Evolutionary conservation across 2,113 vertebrate genomes (phyloP).

Genomic region (Sphaerodactylus townsendi): DNA sequence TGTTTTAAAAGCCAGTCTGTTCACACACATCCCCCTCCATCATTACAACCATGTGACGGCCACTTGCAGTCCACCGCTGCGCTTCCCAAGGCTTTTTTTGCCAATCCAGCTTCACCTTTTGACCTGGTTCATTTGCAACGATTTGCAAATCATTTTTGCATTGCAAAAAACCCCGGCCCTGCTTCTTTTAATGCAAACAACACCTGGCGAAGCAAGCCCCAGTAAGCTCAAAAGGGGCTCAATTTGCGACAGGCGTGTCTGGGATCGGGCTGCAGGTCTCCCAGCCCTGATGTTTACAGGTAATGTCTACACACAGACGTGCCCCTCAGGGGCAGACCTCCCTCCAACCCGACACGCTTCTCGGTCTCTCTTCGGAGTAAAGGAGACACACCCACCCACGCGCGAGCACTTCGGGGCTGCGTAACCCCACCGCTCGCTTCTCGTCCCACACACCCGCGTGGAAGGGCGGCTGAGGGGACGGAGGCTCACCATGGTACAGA

Average conservation of each 20-base stretch:
- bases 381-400: neutral
- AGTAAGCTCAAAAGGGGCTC: neutral
- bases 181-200: no score
- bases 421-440: neutral
- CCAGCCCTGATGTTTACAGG: neutral
- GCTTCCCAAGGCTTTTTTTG: no score
- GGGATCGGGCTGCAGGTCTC: neutral
- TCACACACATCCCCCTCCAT: neutral
- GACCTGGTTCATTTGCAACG: neutral
- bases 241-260: no score
- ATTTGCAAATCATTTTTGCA: no score
- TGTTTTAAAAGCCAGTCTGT: neutral
- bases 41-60: neutral
- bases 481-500: conserved; percentile 96
- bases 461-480: neutral
- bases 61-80: neutral
- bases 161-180: no score
- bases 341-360: neutral
- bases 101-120: neutral
- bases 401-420: neutral
- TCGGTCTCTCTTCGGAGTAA: neutral
- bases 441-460: neutral
- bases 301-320: no score
- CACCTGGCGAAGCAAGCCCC: no score
- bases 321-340: neutral